These are phyloP conservation scores for Rhinichthys osculus DNA, from an alignment of 2,797 vertebrate genomes.

Conservation along the genomic window DNA sequence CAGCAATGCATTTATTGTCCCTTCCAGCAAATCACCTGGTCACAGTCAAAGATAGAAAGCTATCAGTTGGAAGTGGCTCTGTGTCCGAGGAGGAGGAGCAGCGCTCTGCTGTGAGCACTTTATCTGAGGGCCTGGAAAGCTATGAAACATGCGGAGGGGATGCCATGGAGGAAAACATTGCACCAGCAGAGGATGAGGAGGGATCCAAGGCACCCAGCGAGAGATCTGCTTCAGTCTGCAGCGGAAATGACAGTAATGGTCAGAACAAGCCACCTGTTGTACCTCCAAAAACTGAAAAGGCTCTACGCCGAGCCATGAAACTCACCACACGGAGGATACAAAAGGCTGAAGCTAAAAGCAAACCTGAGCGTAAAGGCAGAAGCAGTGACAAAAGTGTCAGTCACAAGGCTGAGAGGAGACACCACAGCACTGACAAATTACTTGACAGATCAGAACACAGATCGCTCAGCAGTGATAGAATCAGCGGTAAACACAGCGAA, in stretches of 20 bases:
- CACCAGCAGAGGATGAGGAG: conserved; percentile 47
- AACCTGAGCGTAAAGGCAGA: conserved; percentile 62
- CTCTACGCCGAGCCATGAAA: conserved; percentile 90
- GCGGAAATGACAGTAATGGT: conserved; percentile 72
- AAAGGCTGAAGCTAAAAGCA: conserved; percentile 82
- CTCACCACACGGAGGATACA: conserved; percentile 87
- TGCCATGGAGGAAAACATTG: conserved; percentile 63
- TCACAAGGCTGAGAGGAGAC: conserved; percentile 57
- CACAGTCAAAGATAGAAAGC: conserved; percentile 51
- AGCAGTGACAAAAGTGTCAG: conserved; percentile 64
- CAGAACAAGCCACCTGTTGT: conserved; percentile 88
- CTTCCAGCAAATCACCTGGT: conserved; percentile 54
- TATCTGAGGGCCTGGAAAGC: conserved; percentile 72
- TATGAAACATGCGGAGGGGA: conserved; percentile 64
- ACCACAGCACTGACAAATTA: conserved; percentile 47
- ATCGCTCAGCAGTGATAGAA: conserved; percentile 67
- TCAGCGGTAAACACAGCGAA: conserved; percentile 69
- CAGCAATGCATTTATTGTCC: conserved; percentile 45
- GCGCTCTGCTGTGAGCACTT: conserved; percentile 66
- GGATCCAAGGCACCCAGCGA: conserved; percentile 70
- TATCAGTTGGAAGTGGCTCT: conserved; percentile 54
- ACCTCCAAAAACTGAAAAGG: conserved; percentile 94
- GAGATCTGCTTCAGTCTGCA: conserved; percentile 74
- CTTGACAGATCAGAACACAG: conserved; percentile 47
- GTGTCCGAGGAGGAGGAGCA: conserved; percentile 73